phyloP scores from a whole-genome alignment of 2,888 invertebrate species.

The Anaspis maculata region DNA sequence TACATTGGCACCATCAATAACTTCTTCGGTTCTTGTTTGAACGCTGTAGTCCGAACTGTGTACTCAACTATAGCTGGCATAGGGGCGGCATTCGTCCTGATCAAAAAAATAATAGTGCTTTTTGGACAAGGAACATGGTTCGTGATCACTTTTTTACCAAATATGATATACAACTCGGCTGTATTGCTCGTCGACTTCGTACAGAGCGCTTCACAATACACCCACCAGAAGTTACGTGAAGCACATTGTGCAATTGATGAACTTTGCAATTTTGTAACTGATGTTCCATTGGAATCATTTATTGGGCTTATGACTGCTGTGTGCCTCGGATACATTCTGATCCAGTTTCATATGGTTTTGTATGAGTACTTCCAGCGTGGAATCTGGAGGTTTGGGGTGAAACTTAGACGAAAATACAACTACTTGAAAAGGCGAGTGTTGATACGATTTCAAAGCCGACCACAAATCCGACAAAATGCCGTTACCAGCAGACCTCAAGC shows the following conservation, averaged over 20 bases:
- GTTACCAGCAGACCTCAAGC: no score
- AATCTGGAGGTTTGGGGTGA: constrained; percentile 2
- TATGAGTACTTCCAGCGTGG: constrained; percentile 4
- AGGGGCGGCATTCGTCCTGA: constrained; percentile 16
- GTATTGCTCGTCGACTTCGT: not conserved
- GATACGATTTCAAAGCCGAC: not conserved
- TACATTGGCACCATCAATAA: no score
- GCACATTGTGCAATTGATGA: no score
- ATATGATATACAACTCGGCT: constrained; percentile 2
- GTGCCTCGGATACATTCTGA: constrained; percentile 26
- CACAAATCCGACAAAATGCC: no score
- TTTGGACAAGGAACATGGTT: constrained; percentile 34
- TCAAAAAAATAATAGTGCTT: constrained; percentile 25
- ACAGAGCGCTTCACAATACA: not conserved
- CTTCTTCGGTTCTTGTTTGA: no score
- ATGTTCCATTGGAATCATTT: constrained; percentile 31
- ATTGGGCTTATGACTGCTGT: constrained; percentile 25
- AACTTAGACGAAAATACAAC: no score
- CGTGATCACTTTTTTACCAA: constrained; percentile 26
- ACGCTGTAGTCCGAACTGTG: no score
- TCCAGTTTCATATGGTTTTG: constrained; percentile 25
- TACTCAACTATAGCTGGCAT: no score
- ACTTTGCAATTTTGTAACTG: constrained; percentile 24
- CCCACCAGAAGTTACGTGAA: no score
- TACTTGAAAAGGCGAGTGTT: no score